Base-by-base conservation (phyloP, 2,888 invertebrate genomes). In the Drosophila koepferae region DNA sequence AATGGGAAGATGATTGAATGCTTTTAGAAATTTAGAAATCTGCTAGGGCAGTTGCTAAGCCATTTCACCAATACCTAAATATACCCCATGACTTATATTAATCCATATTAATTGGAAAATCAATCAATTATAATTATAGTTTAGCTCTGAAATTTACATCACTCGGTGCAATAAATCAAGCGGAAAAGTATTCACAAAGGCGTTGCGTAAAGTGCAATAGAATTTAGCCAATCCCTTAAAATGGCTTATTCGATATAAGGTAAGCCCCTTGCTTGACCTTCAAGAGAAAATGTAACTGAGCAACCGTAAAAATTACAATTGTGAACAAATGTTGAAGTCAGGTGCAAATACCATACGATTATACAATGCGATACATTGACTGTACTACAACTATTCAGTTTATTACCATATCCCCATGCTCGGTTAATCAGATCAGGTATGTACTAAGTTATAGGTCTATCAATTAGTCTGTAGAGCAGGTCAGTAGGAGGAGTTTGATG, bases 121-220 rank as follows among this genome's bases (percentile, higher is more conserved):
- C 14, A 23, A 54, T 54, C 23, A 40, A 40, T 40, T 36, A 36
- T 54, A 54, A 54, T 54, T 36, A 53, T 53, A 53, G 51, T 34
- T 38, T 38, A 16, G 54, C 16, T 16, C 38, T 23, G 5, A 40
- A 54, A 54, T 51, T 51, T 51, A 18, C 51, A 51, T 20, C 7
- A 18, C 18, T 34, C 3, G 14, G 34, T 0, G 34, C 18, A 7
- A 18, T 51, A 51, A 51, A 51, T 51, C 34, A 51, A 12, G 3
- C 12, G 9, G 34, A 51, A 36, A 51, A 51, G 14, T 51, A 10
- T 18, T 36, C 20, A 7, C n/a, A 23, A 54, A 40, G 23, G 23
- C 38, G 10, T 54, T 54, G 54, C 54, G 38, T 54, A 54, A 54
- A 23, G 16, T 54, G 16, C 1, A 40, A 23, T 54, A 54, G 36